These are phyloP conservation scores for Ridgeia piscesae DNA, from an alignment of 1,140 invertebrate species.

Conservation along the genomic window DNA sequence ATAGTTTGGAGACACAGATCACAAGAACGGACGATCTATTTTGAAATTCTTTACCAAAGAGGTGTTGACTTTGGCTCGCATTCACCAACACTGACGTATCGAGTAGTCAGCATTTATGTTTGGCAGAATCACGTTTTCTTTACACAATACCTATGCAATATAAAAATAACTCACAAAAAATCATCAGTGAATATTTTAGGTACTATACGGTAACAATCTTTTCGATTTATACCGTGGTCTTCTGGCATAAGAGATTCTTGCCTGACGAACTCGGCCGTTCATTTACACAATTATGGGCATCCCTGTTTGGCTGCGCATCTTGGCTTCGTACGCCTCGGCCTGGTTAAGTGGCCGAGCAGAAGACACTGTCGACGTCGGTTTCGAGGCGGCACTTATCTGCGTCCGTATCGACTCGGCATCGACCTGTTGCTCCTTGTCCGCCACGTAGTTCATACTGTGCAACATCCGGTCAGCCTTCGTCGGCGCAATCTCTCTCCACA, in stretches of 20 bases:
- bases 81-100: too few relatives aligned
- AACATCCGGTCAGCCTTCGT: constrained; percentile 18
- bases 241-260: neutral
- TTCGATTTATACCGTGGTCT: neutral
- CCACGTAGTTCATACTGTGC: neutral
- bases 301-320: neutral
- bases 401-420: neutral
- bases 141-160: neutral
- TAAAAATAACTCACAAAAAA: neutral
- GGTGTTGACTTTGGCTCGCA: too few relatives aligned
- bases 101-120: neutral
- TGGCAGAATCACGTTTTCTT: neutral
- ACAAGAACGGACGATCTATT: too few relatives aligned
- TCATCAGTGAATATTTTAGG: neutral
- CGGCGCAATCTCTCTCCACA: constrained; percentile 38
- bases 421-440: constrained; percentile 5
- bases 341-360: neutral
- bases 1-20: too few relatives aligned
- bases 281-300: neutral
- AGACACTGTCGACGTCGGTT: neutral
- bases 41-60: too few relatives aligned
- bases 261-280: neutral
- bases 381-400: neutral
- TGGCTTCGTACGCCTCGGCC: neutral
- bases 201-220: neutral